Evolutionary conservation across 2,113 vertebrate genomes (phyloP), one percentile per base, ranked within the genome.

Genomic region (Penelope pileata): DNA sequence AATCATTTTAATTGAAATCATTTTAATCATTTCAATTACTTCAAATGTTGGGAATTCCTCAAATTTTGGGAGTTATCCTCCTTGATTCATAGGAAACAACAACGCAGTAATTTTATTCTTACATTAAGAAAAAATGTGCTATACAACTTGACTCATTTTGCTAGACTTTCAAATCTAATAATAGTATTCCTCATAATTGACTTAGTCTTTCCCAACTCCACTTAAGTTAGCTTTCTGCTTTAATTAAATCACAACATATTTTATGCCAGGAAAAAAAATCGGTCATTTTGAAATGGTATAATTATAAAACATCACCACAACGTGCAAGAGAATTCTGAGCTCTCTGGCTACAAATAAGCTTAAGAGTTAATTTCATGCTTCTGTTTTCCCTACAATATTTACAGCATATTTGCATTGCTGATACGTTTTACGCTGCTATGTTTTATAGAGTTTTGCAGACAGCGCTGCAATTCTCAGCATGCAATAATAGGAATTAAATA

Each of bases 181-280:
- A 83, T 77, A 91, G 82, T 36, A 47, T 91, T 93, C 82, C 64
- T 83, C 6, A 5, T 94, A 95, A 96, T 87, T 94, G 91, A 93
- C 86, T 93, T 90, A 78, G 68, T 72, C 85, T 88, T 91, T 79
- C 83, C 77, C 59, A 90, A 85, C 86, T 93, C 63, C 79, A 94
- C 79, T 75, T 83, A 85, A 96, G 91, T 90, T 91, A 88, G 56
- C 79, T 93, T 90, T 90, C 68, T 86, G 67, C 64, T 93, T 95
- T 97, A 95, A 96, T 97, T 96, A 95, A 96, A 93, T 90, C 40
- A 2, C 72, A 83, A 86, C 51, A 18, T 86, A 78, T 68, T 90
- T 94, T 91, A 88, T 86, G 51, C 64, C 79, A 88, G 38, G 32
- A 96, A 79, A 95, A 79, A 95, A 86, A 94, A 94, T 18, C 67